These are phyloP conservation scores for Cebus imitator DNA, from an alignment of 2,113 vertebrate species.

Conservation along the genomic window DNA sequence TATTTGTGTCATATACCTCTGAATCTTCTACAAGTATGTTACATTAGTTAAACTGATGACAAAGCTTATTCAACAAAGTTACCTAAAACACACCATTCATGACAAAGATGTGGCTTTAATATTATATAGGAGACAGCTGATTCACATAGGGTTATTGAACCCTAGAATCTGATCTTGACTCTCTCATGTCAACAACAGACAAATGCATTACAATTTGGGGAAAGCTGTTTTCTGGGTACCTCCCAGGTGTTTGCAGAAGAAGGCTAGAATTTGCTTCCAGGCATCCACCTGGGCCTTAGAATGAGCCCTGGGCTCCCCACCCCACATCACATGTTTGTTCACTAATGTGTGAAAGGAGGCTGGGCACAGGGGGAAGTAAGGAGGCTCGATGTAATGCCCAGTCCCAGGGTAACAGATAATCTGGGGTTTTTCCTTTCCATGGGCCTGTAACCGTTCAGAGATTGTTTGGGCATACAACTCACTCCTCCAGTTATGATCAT, in stretches of 20 bases:
- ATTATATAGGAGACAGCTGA: background rate
- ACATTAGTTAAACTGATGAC: conserved; percentile 23
- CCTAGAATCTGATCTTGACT: background rate
- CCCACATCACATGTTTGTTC: conserved; percentile 85
- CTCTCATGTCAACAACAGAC: background rate
- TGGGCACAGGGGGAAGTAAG: conserved; percentile 88
- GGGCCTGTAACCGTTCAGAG: conserved; percentile 82
- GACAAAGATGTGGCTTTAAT: background rate
- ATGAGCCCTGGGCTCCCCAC: conserved; percentile 90
- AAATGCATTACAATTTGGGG: conserved; percentile 71
- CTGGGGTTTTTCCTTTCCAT: conserved; percentile 87
- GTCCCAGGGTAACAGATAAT: conserved; percentile 89
- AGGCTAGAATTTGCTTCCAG: conserved; percentile 88
- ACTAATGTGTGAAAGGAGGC: conserved; percentile 84
- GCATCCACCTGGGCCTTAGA: conserved; percentile 88
- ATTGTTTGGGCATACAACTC: conserved; percentile 84
- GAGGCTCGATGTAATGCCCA: conserved; percentile 93
- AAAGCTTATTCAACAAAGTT: conserved; percentile 29
- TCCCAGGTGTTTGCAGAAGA: conserved; percentile 85
- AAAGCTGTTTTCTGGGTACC: background rate
- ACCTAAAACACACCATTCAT: conserved; percentile 5
- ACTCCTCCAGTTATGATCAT: conserved; percentile 94
- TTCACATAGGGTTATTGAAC: background rate
- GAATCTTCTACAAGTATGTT: background rate
- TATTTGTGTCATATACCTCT: background rate